Conservation (phyloP, 2,797 vertebrate genomes). For the Darevskia nairensis region DNA sequence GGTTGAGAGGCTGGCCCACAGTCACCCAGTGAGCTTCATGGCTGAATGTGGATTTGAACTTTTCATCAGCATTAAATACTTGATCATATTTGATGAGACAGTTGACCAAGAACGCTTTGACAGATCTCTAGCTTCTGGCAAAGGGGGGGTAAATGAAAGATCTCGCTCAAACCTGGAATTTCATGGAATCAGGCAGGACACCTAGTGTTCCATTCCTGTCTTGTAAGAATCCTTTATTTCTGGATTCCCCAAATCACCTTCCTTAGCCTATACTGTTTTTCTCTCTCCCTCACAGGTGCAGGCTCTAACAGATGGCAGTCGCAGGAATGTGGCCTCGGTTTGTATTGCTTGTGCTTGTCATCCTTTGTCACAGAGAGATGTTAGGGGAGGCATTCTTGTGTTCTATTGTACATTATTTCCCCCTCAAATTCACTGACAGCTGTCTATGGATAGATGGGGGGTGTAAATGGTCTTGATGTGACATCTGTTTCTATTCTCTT, state of each 20-base stretch:
- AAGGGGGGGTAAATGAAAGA: no score
- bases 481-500: no score
- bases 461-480: not conserved
- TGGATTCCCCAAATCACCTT: not conserved
- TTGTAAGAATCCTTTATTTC: not conserved
- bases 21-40: no score
- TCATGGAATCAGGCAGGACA: not conserved
- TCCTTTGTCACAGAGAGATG: not conserved
- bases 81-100: no score
- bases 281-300: slow-evolving; percentile 3
- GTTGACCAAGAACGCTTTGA: not conserved
- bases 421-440: not conserved
- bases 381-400: not conserved
- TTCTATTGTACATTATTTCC: not conserved
- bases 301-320: not conserved
- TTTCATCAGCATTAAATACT: no score
- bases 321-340: slow-evolving; percentile 34
- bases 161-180: not conserved
- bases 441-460: not conserved
- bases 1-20: no score
- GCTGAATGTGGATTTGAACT: no score
- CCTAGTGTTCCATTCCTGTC: not conserved
- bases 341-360: not conserved
- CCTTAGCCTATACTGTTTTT: not conserved
- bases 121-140: no score